Percentiles rank a stretch among this genome's conserved stretches.
These are phyloP conservation scores for Bombus waltoni DNA, from an alignment of 1,140 invertebrate genomes.

Conservation along the genomic window DNA sequence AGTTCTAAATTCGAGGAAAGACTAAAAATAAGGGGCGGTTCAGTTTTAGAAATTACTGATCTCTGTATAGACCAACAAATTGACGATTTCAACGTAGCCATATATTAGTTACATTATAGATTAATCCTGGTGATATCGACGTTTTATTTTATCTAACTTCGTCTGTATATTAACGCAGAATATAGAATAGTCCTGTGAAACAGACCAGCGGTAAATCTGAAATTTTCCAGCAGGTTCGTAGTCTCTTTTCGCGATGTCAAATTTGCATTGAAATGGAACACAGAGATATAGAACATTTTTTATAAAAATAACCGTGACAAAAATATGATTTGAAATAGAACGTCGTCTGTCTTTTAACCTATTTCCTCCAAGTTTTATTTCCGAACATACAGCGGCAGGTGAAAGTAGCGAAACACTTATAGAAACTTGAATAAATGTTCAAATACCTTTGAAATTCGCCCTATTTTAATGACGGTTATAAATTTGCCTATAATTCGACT, in stretches of 20 bases:
- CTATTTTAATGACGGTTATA: no score
- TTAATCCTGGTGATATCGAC: not conserved
- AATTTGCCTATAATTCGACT: not conserved
- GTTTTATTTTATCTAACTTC: not conserved
- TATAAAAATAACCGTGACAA: not conserved
- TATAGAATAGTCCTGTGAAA: not conserved
- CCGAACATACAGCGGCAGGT: no score
- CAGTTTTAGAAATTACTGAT: no score
- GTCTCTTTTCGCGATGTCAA: not conserved
- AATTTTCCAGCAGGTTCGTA: not conserved
- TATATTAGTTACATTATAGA: not conserved
- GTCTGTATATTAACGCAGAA: not conserved
- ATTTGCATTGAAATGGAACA: conserved; percentile 1
- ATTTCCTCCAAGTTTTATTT: not conserved
- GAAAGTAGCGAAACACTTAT: no score
- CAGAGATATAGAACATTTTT: not conserved
- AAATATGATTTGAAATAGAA: not conserved
- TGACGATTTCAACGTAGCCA: no score
- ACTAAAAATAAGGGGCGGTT: no score
- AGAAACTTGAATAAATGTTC: no score
- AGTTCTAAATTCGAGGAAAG: no score
- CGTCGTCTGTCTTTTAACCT: not conserved
- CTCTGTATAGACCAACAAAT: no score
- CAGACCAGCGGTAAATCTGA: not conserved
- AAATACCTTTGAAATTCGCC: no score